Percentiles rank a stretch among this genome's conserved stretches.
Evolutionary conservation across 2,888 invertebrate genomes (phyloP).

Genomic region (Xestia c-nigrum): DNA sequence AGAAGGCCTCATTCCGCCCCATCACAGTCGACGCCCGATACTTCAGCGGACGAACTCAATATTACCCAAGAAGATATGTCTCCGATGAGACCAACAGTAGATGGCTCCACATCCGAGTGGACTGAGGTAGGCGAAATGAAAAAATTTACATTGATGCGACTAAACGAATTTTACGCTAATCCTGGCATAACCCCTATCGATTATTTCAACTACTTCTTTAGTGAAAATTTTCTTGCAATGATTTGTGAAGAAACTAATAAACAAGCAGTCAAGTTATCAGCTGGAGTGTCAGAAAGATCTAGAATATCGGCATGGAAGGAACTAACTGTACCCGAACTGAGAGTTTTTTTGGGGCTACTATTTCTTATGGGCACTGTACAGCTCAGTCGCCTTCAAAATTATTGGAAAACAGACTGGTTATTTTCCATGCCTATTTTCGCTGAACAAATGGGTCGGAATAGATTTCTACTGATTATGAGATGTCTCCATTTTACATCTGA

Average conservation of each 20-base stretch:
- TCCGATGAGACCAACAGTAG: no score
- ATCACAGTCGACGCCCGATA: conserved; percentile 9
- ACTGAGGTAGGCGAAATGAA: conserved; percentile 9
- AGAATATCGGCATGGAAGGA: conserved; percentile 34
- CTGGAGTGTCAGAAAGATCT: conserved; percentile 4
- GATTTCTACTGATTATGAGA: conserved; percentile 65
- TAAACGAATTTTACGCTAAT: conserved; percentile 11
- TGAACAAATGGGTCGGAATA: conserved; percentile 57
- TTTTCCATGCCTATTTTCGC: conserved; percentile 59
- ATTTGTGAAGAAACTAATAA: conserved; percentile 42
- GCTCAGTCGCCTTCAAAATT: conserved; percentile 56
- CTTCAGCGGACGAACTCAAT: conserved; percentile 3
- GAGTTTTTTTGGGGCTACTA: conserved; percentile 53
- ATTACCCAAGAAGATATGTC: not conserved
- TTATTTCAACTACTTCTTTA: conserved; percentile 29
- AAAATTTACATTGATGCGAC: not conserved
- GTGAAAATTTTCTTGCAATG: conserved; percentile 27
- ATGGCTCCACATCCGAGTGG: conserved; percentile 3
- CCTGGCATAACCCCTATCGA: not conserved
- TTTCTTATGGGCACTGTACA: conserved; percentile 59
- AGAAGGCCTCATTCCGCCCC: conserved; percentile 8
- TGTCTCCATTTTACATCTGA: conserved; percentile 57
- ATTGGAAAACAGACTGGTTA: conserved; percentile 62
- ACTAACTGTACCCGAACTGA: conserved; percentile 34
- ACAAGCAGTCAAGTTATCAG: conserved; percentile 17